A percentile compares a stretch with the other conserved stretches of the same genome.
These are phyloP conservation scores for Lampris megalopsis DNA, from an alignment of 2,113 vertebrate species.

Conservation along the genomic window DNA sequence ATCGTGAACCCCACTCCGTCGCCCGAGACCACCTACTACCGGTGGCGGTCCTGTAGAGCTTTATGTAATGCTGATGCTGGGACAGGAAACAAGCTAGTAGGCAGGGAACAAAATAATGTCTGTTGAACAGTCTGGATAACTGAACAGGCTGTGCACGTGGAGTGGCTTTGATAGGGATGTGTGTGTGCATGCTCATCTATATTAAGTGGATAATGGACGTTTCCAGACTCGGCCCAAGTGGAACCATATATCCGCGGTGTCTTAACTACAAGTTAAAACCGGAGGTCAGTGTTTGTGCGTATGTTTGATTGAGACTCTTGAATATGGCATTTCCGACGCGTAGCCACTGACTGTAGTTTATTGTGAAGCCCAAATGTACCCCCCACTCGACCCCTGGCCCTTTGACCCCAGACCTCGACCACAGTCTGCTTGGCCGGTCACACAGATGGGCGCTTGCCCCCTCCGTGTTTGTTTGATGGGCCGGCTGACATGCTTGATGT, in stretches of 20 bases:
- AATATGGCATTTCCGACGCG: too few species aligned
- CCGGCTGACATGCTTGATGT: slow-evolving; percentile 40
- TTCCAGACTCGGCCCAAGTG: too few species aligned
- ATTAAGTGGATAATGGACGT: too few species aligned
- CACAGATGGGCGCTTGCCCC: slow-evolving; percentile 17
- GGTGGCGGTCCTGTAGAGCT: slow-evolving; percentile 42
- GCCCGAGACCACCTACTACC: slow-evolving; percentile 5
- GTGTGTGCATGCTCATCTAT: too few species aligned
- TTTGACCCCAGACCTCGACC: background rate
- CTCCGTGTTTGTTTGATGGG: slow-evolving; percentile 36
- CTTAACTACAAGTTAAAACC: too few species aligned
- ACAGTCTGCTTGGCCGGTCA: background rate
- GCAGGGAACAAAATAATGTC: background rate
- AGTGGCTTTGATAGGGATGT: slow-evolving; percentile 22
- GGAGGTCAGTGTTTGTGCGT: background rate
- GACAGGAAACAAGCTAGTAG: too few species aligned
- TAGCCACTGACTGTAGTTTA: background rate
- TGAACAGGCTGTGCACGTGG: slow-evolving; percentile 23
- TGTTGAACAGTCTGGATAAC: slow-evolving; percentile 15
- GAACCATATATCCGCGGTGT: too few species aligned
- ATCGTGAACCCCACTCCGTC: slow-evolving; percentile 13
- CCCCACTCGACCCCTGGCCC: background rate
- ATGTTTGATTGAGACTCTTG: background rate
- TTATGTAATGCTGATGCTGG: slow-evolving; percentile 24
- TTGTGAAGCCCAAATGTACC: background rate